Conservation (phyloP, 1,140 invertebrate species). For the Microplitis mediator region DNA sequence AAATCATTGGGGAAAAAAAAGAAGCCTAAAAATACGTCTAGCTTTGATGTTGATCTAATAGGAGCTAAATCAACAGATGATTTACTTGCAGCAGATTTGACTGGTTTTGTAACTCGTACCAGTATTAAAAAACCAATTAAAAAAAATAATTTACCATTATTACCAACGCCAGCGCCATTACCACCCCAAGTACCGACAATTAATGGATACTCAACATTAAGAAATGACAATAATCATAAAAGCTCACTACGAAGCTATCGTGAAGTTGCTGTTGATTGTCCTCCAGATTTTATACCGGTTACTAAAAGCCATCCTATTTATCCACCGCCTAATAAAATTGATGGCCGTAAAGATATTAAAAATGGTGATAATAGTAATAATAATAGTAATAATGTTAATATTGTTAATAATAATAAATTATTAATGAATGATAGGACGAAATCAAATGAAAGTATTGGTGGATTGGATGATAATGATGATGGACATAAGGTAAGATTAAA, state of each 20-base stretch:
- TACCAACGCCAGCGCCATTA: too few species aligned
- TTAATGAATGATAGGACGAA: too few species aligned
- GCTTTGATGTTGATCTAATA: constrained; percentile 47
- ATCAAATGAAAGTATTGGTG: too few species aligned
- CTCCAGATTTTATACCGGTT: constrained; percentile 76
- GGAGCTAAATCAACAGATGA: constrained; percentile 61
- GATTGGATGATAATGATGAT: too few species aligned
- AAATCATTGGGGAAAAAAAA: constrained; percentile 28
- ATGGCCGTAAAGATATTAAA: neutral
- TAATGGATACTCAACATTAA: constrained; percentile 56
- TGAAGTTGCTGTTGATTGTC: constrained; percentile 78
- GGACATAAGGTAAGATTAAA: too few species aligned
- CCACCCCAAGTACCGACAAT: constrained; percentile 47
- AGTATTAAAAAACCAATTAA: constrained; percentile 40
- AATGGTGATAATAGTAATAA: neutral
- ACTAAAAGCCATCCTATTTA: constrained; percentile 77
- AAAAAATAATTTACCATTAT: constrained; percentile 29
- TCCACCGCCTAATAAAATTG: constrained; percentile 61
- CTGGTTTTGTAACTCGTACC: constrained; percentile 11
- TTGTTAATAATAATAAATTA: neutral
- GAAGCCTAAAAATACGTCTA: constrained; percentile 23
- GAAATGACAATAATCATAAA: constrained; percentile 50
- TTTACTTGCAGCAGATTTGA: constrained; percentile 50
- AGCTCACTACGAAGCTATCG: constrained; percentile 53
- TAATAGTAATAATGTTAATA: neutral